Conservation (phyloP, 1,140 invertebrate genomes). For the Caenorhabditis briggsae region DNA sequence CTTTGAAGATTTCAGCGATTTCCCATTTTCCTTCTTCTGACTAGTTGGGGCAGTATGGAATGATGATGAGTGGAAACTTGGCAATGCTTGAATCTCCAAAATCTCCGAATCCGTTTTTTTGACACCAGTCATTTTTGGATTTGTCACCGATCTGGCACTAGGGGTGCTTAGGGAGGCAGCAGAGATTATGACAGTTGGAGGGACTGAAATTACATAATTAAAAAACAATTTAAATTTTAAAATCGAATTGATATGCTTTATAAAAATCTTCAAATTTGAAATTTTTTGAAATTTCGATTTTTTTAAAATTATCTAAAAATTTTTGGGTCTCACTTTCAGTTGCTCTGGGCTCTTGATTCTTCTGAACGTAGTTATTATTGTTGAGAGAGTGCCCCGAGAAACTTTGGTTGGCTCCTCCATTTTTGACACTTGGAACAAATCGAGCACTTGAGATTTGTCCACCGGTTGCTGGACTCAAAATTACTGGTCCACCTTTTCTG, state of each 20-base stretch:
- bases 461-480: conserved; percentile 19
- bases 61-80: background rate
- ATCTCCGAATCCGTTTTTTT: conserved; percentile 14
- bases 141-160: background rate
- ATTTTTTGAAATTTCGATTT: too few relatives aligned
- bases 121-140: background rate
- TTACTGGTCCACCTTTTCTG: background rate
- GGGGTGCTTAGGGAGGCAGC: background rate
- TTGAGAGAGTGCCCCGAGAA: conserved; percentile 1
- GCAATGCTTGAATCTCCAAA: conserved; percentile 24
- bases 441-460: background rate
- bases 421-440: background rate
- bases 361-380: background rate
- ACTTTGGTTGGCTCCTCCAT: background rate
- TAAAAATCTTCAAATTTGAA: too few relatives aligned
- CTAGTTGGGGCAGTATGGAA: conserved; percentile 9
- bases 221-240: too few relatives aligned
- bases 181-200: background rate
- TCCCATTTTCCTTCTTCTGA: background rate
- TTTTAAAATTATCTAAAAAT: too few relatives aligned
- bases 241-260: too few relatives aligned
- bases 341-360: background rate
- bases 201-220: background rate
- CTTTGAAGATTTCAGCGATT: background rate
- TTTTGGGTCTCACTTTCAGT: background rate